Evolutionary conservation across 1,140 invertebrate genomes (phyloP), one percentile per base, ranked within the genome.

Genomic region (Drosophila dunni): DNA sequence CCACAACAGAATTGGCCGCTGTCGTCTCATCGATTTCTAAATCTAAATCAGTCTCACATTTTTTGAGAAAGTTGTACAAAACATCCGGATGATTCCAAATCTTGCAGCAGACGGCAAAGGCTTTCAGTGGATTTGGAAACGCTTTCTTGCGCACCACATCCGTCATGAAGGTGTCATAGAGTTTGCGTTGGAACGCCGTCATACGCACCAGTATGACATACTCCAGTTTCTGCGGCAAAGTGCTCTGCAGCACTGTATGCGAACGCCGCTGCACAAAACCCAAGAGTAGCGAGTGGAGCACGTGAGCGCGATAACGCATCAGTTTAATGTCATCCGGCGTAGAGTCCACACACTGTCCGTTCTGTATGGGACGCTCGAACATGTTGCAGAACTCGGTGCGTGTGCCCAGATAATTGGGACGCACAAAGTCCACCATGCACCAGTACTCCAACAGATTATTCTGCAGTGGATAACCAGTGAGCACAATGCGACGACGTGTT

Each of bases 71-170:
- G 91, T 98, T 96, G 90, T 98, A 98, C 34, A 99, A 92, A 53
- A 99, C 96, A 93, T 99, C 99, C 0, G 99, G 98, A 94, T 99
- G 99, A 92, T 99, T 99, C 98, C 98, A 99, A 77, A 99, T 99
- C 95, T 99, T 99, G 91, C 98, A 99, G 92, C 98, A 99, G 57
- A 99, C 97, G 44, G 98, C 97, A 93, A 99, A 99, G 4, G 99
- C 98, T 92, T 98, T 99, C 9, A 99, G 94, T 1, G 99, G 98
- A 94, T 99, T 99, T 6, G 97, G 97, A 20, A 98, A 97, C 29
- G 97, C 95, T 68, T 97, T 96, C 8, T 95, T 96, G 50, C 96
- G 94, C 1, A 97, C 96, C 2, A 98, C 96, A 93, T 98, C 97
- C 85, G 97, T 96, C 95, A 98, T 98, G 82, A 98, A 98, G 1